Evolutionary conservation across 2,113 vertebrate genomes (phyloP), one percentile per base, ranked within the genome.

Genomic region (Pterocles orientalis): DNA sequence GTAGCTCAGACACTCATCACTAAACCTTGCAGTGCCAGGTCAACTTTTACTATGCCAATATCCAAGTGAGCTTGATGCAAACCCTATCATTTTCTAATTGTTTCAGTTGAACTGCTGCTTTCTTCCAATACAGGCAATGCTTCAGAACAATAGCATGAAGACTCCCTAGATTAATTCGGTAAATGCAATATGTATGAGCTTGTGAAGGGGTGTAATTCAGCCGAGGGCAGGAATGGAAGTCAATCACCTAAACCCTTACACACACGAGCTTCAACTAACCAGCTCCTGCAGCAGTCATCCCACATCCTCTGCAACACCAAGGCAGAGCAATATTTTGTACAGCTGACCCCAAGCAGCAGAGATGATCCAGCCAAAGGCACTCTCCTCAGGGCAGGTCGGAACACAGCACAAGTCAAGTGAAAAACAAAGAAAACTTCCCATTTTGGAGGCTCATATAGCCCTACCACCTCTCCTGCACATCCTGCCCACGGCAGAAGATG

Each of bases 291-390:
- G 45, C 34, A 51, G 8, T 41, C 11, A 1, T 10, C 77, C 78
- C 25, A 14, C 3, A 2, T 24, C 39, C 73, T 34, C 66, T 79
- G 24, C 62, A 61, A 16, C n/a, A 29, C 3, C 0, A 0, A 28
- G 65, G 43, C 57, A 84, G 9, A 81, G 36, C 43, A 26, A 20
- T 6, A 3, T 41, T 7, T 50, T 16, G 41, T 51, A 58, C 14
- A 29, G 39, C 54, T 39, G 41, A 48, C 21, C 33, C 61, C 2
- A 1, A 66, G 71, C 62, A 61, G 23, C 2, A 1, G 31, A 76
- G 57, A 18, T 31, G 66, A 54, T 41, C 71, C 60, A 66, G 51
- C 66, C 53, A 25, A 70, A 82, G 48, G n/a, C 26, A 7, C 0
- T 0, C 25, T 86, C 29, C 47, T 51, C 1, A 0, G 31, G 28